Evolutionary conservation across 1,140 invertebrate genomes (phyloP).

Genomic region (Aphelinus certus): DNA sequence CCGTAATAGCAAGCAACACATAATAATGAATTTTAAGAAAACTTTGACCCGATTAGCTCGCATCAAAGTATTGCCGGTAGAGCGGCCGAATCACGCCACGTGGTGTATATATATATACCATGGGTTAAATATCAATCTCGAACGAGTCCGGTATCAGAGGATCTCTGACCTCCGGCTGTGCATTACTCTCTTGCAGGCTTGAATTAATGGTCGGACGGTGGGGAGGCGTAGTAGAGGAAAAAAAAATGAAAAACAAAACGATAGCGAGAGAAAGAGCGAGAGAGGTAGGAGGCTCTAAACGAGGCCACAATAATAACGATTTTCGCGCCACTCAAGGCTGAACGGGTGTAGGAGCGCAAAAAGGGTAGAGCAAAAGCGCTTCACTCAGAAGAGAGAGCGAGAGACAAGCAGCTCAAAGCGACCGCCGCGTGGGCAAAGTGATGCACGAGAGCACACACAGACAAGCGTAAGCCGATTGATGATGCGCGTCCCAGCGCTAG

Average conservation of each 20-base stretch:
- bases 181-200: slow-evolving; percentile 6
- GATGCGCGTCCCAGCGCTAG: neutral
- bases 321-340: neutral
- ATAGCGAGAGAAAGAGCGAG: too few relatives aligned
- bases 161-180: slow-evolving; percentile 15
- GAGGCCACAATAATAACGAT: slow-evolving; percentile 24
- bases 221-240: too few relatives aligned
- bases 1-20: too few relatives aligned
- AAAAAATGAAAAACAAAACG: too few relatives aligned
- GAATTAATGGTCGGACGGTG: slow-evolving; percentile 23
- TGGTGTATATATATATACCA: too few relatives aligned
- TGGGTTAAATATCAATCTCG: slow-evolving; percentile 22
- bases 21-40: too few relatives aligned
- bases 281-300: slow-evolving; percentile 2
- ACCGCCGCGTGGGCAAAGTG: neutral
- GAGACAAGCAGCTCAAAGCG: neutral
- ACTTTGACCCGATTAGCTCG: too few relatives aligned
- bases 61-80: too few relatives aligned
- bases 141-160: slow-evolving; percentile 15
- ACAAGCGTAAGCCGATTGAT: neutral
- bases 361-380: neutral
- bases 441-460: neutral
- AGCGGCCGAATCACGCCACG: too few relatives aligned
- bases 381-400: neutral
- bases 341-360: neutral